phyloP scores from a whole-genome alignment of 2,113 vertebrate species.

The Elanus axillaris region DNA sequence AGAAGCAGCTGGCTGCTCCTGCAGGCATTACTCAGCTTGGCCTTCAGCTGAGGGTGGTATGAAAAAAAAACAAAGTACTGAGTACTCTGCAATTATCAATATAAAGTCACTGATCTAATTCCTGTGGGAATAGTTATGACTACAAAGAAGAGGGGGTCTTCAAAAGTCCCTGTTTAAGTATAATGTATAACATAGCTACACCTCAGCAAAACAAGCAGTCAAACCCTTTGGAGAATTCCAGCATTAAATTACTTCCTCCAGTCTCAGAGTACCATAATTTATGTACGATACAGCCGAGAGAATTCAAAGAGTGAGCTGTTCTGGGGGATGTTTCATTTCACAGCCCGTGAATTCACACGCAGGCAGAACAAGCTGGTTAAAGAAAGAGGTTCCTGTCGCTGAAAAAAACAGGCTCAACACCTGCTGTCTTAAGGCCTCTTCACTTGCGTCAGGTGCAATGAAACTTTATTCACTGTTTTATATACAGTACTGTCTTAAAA shows the following conservation, averaged over 20 bases:
- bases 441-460: not conserved
- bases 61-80: not conserved
- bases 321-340: conserved; percentile 42
- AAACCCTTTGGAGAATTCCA: conserved; percentile 1
- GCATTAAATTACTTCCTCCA: conserved; percentile 42
- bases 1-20: not conserved
- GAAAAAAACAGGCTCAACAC: not conserved
- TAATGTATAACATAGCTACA: not conserved
- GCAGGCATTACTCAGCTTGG: not conserved
- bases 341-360: not conserved
- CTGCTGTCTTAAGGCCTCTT: not conserved
- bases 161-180: not conserved
- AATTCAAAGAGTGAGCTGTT: conserved; percentile 32
- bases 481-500: not conserved
- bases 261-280: conserved; percentile 5
- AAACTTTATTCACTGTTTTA: not conserved
- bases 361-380: not conserved
- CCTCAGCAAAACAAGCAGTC: not conserved
- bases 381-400: not conserved
- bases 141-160: not conserved
- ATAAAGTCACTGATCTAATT: not conserved
- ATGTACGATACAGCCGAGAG: conserved; percentile 7
- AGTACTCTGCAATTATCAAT: not conserved
- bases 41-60: not conserved
- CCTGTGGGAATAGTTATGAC: not conserved